Evolutionary conservation across 2,888 invertebrate genomes (phyloP), one percentile per base, ranked within the genome.

Genomic region (Yponomeuta malinellus): DNA sequence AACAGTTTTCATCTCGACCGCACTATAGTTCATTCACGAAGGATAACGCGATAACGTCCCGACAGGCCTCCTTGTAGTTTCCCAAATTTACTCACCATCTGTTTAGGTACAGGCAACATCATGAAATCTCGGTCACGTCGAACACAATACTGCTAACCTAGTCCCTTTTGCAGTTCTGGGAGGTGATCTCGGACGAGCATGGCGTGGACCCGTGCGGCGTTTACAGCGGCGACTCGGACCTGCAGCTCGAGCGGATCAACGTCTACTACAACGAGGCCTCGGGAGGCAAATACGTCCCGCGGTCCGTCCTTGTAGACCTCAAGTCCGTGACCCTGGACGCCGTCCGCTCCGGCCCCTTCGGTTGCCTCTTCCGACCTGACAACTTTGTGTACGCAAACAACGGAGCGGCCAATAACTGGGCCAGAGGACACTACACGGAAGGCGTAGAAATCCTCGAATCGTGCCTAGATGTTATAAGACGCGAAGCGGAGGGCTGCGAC

Each of bases 381-480:
- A 96, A 95, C 86, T 96, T 95, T 83, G 94, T 96, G 69, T 95
- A 95, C 77, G 95, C 94, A 10, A 93, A 93, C 82, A 93, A 93
- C 72, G 95, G 96, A 70, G 96, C 96, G 48, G 93, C 93, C 82
- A 80, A 82, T 88, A 95, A 84, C 90, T 96, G 82, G 92, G 95
- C 95, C 33, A 95, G 95, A 84, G 97, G 95, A 5, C 94, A 95
- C 76, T 95, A 95, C 85, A 95, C 95, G 3, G 95, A 95, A 81
- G 95, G 95, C 3, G 95, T 86, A 75, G 95, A 93, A 88, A 88
- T 92, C 79, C 94, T 85, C 79, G 95, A 94, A 81, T 87, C 93
- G 0, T 92, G 93, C 0, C 79, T 94, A 71, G 94, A 94, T 77
- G 86, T 93, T 1, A 87, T 93, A 0, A 81, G 94, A 52, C 93